Evolutionary conservation across 2,888 invertebrate genomes (phyloP).

Genomic region (Parnassius orleans): DNA sequence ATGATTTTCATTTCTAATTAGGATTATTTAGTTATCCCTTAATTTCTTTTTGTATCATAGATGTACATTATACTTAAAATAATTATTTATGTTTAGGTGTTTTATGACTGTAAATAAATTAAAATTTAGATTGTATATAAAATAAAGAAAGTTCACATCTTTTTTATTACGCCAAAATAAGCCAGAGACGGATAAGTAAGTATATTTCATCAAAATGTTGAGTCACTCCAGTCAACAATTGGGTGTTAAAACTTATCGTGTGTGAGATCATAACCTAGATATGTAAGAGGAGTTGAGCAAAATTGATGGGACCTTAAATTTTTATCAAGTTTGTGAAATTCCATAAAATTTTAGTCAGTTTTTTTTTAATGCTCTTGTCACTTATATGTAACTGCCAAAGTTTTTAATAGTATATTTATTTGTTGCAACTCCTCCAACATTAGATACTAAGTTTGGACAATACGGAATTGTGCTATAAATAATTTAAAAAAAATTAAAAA

Average conservation of each 20-base stretch:
- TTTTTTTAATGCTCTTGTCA: neutral
- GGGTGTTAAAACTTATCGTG: conserved; percentile 25
- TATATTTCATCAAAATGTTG: conserved; percentile 20
- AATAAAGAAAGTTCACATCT: conserved; percentile 12
- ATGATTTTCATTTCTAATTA: conserved; percentile 8
- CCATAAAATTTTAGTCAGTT: conserved; percentile 5
- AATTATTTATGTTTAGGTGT: conserved; percentile 12
- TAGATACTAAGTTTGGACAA: conserved; percentile 52
- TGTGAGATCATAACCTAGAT: conserved; percentile 19
- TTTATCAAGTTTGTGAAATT: conserved; percentile 19
- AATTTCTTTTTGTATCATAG: conserved; percentile 28
- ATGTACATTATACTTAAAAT: conserved; percentile 18
- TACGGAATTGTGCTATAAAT: conserved; percentile 70
- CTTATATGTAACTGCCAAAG: conserved; percentile 22
- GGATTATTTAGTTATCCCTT: conserved; percentile 13
- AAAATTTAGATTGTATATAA: conserved; percentile 5
- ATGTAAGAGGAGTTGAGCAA: conserved; percentile 19
- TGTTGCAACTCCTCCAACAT: conserved; percentile 32
- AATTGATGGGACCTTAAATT: conserved; percentile 12
- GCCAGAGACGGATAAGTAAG: neutral
- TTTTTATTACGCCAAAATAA: conserved; percentile 16
- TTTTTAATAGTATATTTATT: conserved; percentile 25
- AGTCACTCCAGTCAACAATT: conserved; percentile 21
- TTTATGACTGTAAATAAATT: conserved; percentile 11
- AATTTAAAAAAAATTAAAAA: conserved; percentile 64